phyloP scores from a whole-genome alignment of 2,113 vertebrate species.

The Corydoras maculifer region DNA sequence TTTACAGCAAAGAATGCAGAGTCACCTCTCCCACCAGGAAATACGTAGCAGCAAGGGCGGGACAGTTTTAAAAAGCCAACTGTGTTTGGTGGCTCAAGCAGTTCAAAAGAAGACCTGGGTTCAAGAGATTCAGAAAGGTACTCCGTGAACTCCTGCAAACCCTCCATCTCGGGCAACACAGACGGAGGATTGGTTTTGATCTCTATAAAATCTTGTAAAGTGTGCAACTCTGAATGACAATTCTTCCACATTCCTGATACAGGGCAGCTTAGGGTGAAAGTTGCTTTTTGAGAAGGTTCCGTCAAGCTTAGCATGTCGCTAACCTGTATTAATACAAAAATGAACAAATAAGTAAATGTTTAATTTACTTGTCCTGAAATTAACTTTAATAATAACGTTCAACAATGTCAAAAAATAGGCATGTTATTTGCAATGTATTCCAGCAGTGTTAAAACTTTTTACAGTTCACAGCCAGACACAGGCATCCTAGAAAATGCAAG shows the following conservation, averaged over 20 bases:
- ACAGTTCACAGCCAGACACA: too few relatives aligned
- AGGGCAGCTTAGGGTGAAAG: conserved; percentile 79
- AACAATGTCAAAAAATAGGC: too few relatives aligned
- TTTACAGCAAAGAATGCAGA: conserved; percentile 88
- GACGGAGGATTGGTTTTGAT: conserved; percentile 72
- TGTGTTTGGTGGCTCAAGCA: conserved; percentile 81
- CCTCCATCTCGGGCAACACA: conserved; percentile 74
- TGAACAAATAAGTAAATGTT: neutral
- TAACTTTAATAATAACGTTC: neutral
- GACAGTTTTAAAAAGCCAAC: conserved; percentile 88
- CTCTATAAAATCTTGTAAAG: conserved; percentile 69
- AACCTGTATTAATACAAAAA: conserved; percentile 57
- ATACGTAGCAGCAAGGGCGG: conserved; percentile 93
- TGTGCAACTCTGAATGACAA: conserved; percentile 56
- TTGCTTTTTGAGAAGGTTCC: conserved; percentile 53
- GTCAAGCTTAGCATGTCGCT: conserved; percentile 65
- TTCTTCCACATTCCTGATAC: conserved; percentile 71
- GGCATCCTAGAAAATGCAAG: too few relatives aligned
- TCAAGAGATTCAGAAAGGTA: conserved; percentile 86
- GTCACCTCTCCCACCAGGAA: conserved; percentile 85
- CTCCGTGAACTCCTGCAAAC: conserved; percentile 84
- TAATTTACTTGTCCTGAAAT: neutral
- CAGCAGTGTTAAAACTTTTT: too few relatives aligned
- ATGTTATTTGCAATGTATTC: too few relatives aligned
- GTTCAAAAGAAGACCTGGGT: conserved; percentile 76